Evolutionary conservation across 2,888 invertebrate genomes (phyloP).

Genomic region (Miltochrista miniata): DNA sequence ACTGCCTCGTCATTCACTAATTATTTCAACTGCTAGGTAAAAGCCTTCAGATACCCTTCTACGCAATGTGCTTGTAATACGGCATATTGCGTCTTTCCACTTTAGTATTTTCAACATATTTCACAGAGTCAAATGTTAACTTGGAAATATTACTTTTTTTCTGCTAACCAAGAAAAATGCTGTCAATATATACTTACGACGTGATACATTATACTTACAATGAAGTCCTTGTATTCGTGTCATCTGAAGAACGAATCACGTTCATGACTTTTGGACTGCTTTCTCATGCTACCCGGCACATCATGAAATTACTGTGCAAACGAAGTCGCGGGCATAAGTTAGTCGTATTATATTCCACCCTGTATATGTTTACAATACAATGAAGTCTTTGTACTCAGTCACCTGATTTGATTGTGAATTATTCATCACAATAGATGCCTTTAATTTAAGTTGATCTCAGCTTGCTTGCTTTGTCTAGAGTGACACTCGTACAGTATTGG

Average conservation of each 20-base stretch:
- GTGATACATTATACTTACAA: not conserved
- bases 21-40: slow-evolving; percentile 1
- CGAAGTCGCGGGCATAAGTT: no score
- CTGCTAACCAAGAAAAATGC: no score
- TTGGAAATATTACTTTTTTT: not conserved
- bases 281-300: no score
- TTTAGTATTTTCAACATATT: not conserved
- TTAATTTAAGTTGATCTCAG: not conserved
- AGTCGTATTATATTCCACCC: no score
- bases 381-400: not conserved
- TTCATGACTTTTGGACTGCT: no score
- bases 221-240: not conserved
- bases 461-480: not conserved
- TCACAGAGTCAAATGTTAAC: not conserved
- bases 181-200: not conserved
- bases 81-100: not conserved
- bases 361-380: no score
- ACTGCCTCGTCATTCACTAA: slow-evolving; percentile 3
- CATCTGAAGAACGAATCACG: no score
- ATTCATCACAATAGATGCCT: not conserved
- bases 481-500: not conserved
- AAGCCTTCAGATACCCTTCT: not conserved
- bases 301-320: no score
- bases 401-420: not conserved
- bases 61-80: not conserved